These are phyloP conservation scores for Onychostoma macrolepis DNA, from an alignment of 2,113 vertebrate genomes.

Conservation along the genomic window DNA sequence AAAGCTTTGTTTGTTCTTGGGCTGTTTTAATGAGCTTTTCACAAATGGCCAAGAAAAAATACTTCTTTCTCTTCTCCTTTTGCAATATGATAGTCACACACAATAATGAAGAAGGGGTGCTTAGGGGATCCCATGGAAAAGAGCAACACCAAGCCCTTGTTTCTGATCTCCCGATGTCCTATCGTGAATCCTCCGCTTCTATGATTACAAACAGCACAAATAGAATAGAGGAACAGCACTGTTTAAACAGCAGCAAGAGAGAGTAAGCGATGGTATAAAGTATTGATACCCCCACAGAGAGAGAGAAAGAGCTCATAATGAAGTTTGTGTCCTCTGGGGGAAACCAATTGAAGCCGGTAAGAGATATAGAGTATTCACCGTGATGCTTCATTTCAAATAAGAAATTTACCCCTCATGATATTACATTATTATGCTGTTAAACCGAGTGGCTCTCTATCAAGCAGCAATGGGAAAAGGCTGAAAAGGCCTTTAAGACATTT, in stretches of 20 bases:
- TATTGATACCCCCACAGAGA: constrained; percentile 69
- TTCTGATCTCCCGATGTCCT: constrained; percentile 65
- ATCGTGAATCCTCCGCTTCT: constrained; percentile 64
- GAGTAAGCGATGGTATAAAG: constrained; percentile 40
- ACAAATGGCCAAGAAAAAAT: constrained; percentile 94
- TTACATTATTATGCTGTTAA: constrained; percentile 59
- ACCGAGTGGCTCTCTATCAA: constrained; percentile 43
- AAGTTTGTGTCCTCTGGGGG: constrained; percentile 70
- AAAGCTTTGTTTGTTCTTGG: constrained; percentile 95
- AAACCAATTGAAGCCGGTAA: constrained; percentile 44
- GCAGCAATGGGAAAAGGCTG: background rate
- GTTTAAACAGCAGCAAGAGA: constrained; percentile 68
- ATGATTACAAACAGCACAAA: constrained; percentile 57
- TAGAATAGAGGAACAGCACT: constrained; percentile 62
- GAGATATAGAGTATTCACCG: constrained; percentile 58
- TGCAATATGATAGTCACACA: constrained; percentile 89
- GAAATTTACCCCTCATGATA: constrained; percentile 50
- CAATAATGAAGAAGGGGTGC: constrained; percentile 78
- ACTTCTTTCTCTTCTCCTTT: constrained; percentile 76
- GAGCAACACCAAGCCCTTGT: constrained; percentile 58
- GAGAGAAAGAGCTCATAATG: constrained; percentile 66
- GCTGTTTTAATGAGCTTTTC: constrained; percentile 97
- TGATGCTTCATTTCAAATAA: constrained; percentile 64
- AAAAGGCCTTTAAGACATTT: constrained; percentile 24
- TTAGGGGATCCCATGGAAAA: constrained; percentile 79